These are phyloP conservation scores for Muscicapa striata DNA, from an alignment of 2,797 vertebrate genomes.

Conservation along the genomic window DNA sequence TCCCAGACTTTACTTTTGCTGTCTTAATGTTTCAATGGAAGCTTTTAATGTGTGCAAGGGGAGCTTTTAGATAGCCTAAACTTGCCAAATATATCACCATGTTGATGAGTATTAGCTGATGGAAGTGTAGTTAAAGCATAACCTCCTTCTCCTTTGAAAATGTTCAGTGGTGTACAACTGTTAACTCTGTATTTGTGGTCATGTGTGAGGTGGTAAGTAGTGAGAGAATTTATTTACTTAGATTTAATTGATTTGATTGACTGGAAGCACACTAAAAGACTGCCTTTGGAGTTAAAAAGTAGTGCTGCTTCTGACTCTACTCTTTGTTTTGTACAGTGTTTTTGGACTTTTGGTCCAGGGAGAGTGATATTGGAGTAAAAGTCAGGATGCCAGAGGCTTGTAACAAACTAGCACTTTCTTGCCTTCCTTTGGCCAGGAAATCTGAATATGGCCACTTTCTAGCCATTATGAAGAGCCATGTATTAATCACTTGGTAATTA, in stretches of 20 bases:
- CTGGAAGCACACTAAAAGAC: neutral
- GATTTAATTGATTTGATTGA: neutral
- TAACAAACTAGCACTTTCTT: neutral
- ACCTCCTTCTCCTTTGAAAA: neutral
- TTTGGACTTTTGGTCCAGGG: neutral
- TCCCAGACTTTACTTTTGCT: neutral
- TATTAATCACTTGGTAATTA: neutral
- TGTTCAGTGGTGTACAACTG: neutral
- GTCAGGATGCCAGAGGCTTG: neutral
- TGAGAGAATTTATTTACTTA: neutral
- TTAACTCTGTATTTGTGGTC: neutral
- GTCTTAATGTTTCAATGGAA: neutral
- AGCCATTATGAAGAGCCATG: neutral
- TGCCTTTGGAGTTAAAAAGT: neutral
- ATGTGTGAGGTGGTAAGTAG: neutral
- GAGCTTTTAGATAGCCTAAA: neutral
- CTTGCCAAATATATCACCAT: neutral
- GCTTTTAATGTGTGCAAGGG: neutral
- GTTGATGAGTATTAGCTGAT: neutral
- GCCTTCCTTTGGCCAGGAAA: neutral
- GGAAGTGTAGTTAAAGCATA: neutral
- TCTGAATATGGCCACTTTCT: neutral
- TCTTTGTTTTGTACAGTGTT: neutral
- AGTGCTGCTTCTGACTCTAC: neutral
- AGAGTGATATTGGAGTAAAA: neutral